Base-by-base conservation (phyloP, 2,888 invertebrate genomes). In the Dusona sp. region DNA sequence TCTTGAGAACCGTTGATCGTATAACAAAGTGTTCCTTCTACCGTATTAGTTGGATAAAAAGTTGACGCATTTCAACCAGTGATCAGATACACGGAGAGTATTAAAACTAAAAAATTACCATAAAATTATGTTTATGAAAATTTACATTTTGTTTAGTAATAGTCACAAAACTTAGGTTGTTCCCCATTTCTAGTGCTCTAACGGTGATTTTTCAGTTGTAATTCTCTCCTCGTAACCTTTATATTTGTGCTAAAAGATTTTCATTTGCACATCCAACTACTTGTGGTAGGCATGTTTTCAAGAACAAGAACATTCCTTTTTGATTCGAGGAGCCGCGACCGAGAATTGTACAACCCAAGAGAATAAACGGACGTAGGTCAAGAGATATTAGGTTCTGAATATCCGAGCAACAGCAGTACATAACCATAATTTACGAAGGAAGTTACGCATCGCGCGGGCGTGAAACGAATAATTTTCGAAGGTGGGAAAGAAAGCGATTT, bases 391-490 rank as follows among this genome's bases (percentile, higher is more conserved):
- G 57, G 42, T 36, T 79, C 29, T 75, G 74, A 54, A 73, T 80
- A 80, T 65, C 38, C 57, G 61, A 79, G 19, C 13, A 68, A 51
- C 72, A 51, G 57, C 79, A 75, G 54, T 65, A 82, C 89, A 91
- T 90, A 89, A 91, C 89, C 88, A 91, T 93, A 92, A 92, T 91
- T 93, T 90, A 93, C 88, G 25, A 54, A 77, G 67, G 48, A 68
- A 38, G 57, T 45, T 68, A 84, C 67, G 79, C 70, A 25, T 38
- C 81, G 91, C 90, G 92, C 90, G 91, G 92, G 93, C 92, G 93
- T 93, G 92, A 93, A 93, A 92, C 92, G 90, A 92, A 92, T 93
- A 93, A 93, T 93, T 93, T 93, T 90, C 88, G 88, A 82, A 88
- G 90, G 89, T 90, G 86, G 80, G 89, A 89, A 90, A 89, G 90